These are phyloP conservation scores for Tinamus major DNA, from an alignment of 2,797 vertebrate species.

Conservation along the genomic window DNA sequence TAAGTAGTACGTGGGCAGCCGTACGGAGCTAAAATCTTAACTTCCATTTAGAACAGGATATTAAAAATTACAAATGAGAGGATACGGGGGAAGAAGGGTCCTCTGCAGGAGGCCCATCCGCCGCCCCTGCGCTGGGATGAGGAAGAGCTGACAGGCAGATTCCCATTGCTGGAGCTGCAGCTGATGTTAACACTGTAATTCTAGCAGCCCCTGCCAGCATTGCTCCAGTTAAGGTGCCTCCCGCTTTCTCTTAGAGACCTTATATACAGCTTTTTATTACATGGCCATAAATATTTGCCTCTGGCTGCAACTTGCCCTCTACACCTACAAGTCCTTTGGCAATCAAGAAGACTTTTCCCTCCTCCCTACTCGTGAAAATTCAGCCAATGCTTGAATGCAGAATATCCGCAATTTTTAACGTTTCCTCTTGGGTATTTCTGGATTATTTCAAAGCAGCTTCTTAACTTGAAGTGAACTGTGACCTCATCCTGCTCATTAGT, in stretches of 20 bases:
- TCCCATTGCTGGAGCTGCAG: constrained; percentile 8
- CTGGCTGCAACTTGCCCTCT: background rate
- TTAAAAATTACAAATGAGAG: constrained; percentile 37
- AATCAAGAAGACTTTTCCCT: background rate
- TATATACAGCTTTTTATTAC: background rate
- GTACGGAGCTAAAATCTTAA: background rate
- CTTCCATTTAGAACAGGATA: constrained; percentile 38
- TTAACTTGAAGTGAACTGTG: background rate
- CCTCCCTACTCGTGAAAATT: background rate
- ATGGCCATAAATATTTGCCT: background rate
- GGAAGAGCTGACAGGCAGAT: constrained; percentile 51
- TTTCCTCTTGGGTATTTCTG: background rate
- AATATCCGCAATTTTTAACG: background rate
- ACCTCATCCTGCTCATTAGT: background rate
- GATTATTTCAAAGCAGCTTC: background rate
- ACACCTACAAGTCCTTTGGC: background rate
- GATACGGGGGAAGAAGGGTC: constrained; percentile 49
- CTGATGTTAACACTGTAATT: background rate
- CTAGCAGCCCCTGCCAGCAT: background rate
- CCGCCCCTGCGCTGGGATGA: constrained; percentile 39
- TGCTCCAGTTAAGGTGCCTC: constrained; percentile 15
- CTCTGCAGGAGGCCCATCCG: background rate
- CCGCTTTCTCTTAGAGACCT: background rate
- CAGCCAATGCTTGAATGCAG: background rate
- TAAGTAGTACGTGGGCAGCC: background rate